Percentiles rank a stretch among this genome's conserved stretches.
Evolutionary conservation across 2,113 vertebrate genomes (phyloP).

Genomic region (Mustelus asterias): DNA sequence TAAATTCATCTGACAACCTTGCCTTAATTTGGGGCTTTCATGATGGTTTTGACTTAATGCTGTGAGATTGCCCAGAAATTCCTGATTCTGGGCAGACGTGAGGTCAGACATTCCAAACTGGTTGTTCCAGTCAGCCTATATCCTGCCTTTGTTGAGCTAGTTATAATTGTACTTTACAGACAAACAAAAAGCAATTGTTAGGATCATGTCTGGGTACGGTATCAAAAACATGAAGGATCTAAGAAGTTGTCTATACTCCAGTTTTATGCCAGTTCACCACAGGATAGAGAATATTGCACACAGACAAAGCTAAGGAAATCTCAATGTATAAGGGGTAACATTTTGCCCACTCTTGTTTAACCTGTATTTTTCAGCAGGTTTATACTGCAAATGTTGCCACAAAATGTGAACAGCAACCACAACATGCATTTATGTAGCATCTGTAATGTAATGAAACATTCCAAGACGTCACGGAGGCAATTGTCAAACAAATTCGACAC

Average conservation of each 20-base stretch:
- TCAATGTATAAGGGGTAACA: background rate
- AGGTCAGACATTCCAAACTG: slow-evolving; percentile 4
- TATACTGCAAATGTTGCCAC: background rate
- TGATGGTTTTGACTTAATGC: background rate
- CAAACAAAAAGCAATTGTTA: background rate
- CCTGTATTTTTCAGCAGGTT: background rate
- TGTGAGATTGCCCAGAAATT: slow-evolving; percentile 34
- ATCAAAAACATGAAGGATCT: background rate
- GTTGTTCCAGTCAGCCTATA: background rate
- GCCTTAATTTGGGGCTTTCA: slow-evolving; percentile 31
- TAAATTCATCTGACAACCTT: slow-evolving; percentile 24
- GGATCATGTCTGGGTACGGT: too few relatives aligned
- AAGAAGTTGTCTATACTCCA: background rate
- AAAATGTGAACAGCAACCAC: background rate
- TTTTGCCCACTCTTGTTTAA: background rate
- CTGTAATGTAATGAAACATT: background rate
- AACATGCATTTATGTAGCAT: background rate
- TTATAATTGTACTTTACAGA: background rate
- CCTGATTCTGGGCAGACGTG: background rate
- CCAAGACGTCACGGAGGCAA: too few relatives aligned
- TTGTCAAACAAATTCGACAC: too few relatives aligned
- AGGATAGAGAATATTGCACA: background rate
- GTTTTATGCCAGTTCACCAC: background rate
- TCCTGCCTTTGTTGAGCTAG: background rate
- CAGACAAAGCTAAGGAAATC: background rate